Conservation (phyloP, 2,888 invertebrate species). For the Apeira syringaria region DNA sequence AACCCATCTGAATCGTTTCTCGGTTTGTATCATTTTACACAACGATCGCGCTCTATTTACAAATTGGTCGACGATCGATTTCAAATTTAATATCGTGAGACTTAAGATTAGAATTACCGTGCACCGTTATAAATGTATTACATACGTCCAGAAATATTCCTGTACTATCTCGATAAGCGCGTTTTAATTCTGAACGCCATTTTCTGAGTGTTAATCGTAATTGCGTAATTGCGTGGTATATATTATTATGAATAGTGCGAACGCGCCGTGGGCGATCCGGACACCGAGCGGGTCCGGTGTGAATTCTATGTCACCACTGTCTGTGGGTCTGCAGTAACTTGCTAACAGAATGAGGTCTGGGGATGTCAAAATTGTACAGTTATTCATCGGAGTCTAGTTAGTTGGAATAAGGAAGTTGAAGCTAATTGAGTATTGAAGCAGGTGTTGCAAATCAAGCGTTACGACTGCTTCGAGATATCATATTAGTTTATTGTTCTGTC, state of each 20-base stretch:
- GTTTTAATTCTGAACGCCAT: slow-evolving; percentile 49
- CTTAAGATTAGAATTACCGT: slow-evolving; percentile 8
- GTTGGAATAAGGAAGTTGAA: slow-evolving; percentile 24
- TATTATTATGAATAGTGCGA: slow-evolving; percentile 64
- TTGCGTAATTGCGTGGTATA: slow-evolving; percentile 69
- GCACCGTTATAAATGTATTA: slow-evolving; percentile 7
- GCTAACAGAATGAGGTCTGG: slow-evolving; percentile 33
- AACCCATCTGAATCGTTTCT: slow-evolving; percentile 16
- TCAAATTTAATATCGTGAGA: neutral
- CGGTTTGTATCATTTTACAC: slow-evolving; percentile 22
- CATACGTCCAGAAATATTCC: slow-evolving; percentile 24
- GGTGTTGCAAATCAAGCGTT: slow-evolving; percentile 18
- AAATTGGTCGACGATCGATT: slow-evolving; percentile 5
- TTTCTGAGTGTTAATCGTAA: slow-evolving; percentile 50
- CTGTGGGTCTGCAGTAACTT: slow-evolving; percentile 32
- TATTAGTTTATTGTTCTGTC: slow-evolving; percentile 11
- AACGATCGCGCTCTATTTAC: slow-evolving; percentile 18
- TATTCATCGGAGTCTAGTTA: slow-evolving; percentile 14
- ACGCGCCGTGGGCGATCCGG: slow-evolving; percentile 75
- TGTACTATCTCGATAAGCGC: slow-evolving; percentile 37
- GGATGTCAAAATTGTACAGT: slow-evolving; percentile 29
- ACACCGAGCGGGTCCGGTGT: slow-evolving; percentile 44
- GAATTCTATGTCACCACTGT: slow-evolving; percentile 56
- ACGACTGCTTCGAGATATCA: slow-evolving; percentile 1
- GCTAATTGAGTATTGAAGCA: slow-evolving; percentile 22